Percentiles rank a stretch among this genome's conserved stretches.
Evolutionary conservation across 2,113 vertebrate species (phyloP).

Genomic region (Azemiops feae): DNA sequence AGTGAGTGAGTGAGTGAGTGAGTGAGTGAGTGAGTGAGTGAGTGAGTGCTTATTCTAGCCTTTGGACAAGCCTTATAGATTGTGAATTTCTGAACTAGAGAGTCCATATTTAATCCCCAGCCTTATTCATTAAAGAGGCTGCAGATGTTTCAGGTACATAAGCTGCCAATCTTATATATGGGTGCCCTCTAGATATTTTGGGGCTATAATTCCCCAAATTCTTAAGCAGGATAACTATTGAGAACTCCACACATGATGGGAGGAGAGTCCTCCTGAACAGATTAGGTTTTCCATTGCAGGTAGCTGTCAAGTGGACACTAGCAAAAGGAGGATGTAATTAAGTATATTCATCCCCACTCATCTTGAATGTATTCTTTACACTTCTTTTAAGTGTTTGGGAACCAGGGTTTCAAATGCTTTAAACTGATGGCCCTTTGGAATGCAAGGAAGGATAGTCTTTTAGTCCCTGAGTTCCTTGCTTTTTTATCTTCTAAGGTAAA

Average conservation of each 20-base stretch:
- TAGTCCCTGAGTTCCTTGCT: not conserved
- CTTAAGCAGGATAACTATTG: not conserved
- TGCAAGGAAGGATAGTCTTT: conserved; percentile 13
- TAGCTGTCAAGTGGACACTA: not conserved
- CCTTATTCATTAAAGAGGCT: not conserved
- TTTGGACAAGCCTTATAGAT: not conserved
- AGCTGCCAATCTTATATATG: not conserved
- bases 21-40: no score
- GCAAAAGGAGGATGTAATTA: not conserved
- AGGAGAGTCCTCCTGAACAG: not conserved
- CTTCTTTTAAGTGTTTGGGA: not conserved
- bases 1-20: not conserved
- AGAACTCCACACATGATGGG: not conserved
- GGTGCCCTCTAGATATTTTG: not conserved
- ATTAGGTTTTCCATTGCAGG: not conserved
- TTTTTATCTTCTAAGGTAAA: not conserved
- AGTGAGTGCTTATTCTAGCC: not conserved
- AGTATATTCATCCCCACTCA: not conserved
- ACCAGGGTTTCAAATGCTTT: conserved; percentile 4
- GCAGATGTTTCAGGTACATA: not conserved
- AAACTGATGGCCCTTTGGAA: conserved; percentile 20
- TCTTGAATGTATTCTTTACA: not conserved
- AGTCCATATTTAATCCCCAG: not conserved
- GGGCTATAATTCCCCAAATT: not conserved
- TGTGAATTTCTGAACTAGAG: not conserved